Percentiles rank a stretch among this genome's conserved stretches.
These are phyloP conservation scores for Oncorhynchus keta DNA, from an alignment of 2,113 vertebrate genomes.

Conservation along the genomic window DNA sequence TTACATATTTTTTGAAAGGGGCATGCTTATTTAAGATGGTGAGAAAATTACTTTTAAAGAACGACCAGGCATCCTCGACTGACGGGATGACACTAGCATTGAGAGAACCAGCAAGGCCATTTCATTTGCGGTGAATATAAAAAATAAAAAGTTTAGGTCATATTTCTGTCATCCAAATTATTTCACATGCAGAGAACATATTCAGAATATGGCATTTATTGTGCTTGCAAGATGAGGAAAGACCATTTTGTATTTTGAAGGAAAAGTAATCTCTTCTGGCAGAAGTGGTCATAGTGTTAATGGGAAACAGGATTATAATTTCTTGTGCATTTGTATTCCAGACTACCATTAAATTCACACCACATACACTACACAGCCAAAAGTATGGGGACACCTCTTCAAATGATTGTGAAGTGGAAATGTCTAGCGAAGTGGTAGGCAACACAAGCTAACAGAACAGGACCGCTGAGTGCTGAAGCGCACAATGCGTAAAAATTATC, in stretches of 20 bases:
- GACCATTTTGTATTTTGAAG: neutral
- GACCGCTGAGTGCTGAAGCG: too few species aligned
- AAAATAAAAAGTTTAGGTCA: constrained; percentile 38
- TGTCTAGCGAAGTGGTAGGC: too few species aligned
- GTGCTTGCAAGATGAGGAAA: neutral
- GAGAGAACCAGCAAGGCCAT: constrained; percentile 24
- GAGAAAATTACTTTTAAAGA: too few species aligned
- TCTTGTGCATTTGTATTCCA: neutral
- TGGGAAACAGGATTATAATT: neutral
- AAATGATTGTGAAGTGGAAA: too few species aligned
- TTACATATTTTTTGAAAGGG: too few species aligned
- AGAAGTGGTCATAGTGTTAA: neutral
- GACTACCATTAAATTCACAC: neutral
- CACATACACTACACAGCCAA: too few species aligned
- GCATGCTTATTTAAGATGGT: too few species aligned
- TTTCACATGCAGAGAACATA: neutral
- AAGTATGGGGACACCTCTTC: too few species aligned
- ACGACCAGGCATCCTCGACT: too few species aligned
- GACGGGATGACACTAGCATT: neutral
- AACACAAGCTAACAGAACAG: too few species aligned
- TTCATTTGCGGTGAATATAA: constrained; percentile 31
- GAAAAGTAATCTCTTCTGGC: too few species aligned
- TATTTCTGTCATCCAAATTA: constrained; percentile 35
- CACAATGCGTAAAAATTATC: too few species aligned
- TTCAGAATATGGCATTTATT: neutral